Base-by-base conservation (phyloP, 2,888 invertebrate genomes). In the Philaethria dido region DNA sequence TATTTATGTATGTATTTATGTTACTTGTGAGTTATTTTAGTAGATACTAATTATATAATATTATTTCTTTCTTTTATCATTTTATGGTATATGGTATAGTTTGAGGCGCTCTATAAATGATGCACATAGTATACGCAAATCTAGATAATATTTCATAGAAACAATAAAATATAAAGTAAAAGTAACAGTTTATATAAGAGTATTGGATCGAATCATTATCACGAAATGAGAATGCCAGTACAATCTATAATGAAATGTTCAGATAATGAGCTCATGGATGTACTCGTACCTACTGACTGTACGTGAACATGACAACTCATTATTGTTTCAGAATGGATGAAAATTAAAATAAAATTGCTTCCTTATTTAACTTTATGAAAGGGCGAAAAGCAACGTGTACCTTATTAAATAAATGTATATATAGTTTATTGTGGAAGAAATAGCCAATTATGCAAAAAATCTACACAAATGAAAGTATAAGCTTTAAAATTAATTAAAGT, bases 171-270 rank as follows among this genome's bases (percentile, higher is more conserved):
- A 52, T 44, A 52, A 22, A 52, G 44, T 29, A 57, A 59, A 29
- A 25, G 25, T 42, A 16, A 52, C 44, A 52, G 18, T 57, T 54
- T 47, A 48, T 69, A 39, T 54, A 60, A 62, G 42, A 62, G 45
- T 39, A 62, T 8, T 18, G 36, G 45, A 45, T 25, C 42, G 60
- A 60, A 62, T 55, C 62, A 59, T 66, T 54, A 62, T 45, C 39
- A 29, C 39, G 20, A 36, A 62, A 69, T 62, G 62, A 62, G 65
- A 66, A 59, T 65, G 59, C 52, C 62, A 33, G 59, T 50, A 39
- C 45, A 62, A 69, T 62, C 63, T 59, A 48, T 62, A 50, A 69
- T 59, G 65, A 47, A 50, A 62, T 48, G 44, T 50, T 45, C 65
- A 50, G 42, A 36, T 65, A 69, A 69, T 65, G 62, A 65, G 52